Evolutionary conservation across 2,888 invertebrate species (phyloP).

Genomic region (Schizotus pectinicornis): DNA sequence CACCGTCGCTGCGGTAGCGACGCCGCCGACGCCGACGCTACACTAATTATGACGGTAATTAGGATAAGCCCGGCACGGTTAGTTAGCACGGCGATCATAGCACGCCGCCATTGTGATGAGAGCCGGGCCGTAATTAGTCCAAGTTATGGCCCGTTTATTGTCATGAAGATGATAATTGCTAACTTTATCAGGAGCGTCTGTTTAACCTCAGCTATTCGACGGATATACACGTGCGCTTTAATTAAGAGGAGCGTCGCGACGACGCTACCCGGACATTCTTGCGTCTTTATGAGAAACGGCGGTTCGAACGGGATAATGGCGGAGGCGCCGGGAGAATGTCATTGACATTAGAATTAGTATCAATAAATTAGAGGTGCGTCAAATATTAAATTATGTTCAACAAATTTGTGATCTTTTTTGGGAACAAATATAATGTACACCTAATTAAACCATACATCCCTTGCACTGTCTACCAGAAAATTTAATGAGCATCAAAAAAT

Average conservation of each 20-base stretch:
- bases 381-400: no score
- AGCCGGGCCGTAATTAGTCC: slow-evolving; percentile 52
- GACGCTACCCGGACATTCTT: not conserved
- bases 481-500: no score
- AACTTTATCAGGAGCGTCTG: slow-evolving; percentile 50
- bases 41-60: slow-evolving; percentile 59
- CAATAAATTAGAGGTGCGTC: no score
- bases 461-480: no score
- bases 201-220: slow-evolving; percentile 42
- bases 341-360: no score
- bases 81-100: slow-evolving; percentile 48
- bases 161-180: slow-evolving; percentile 56
- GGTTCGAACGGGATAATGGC: no score
- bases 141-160: slow-evolving; percentile 56
- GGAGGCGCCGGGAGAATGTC: no score
- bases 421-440: no score
- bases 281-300: no score
- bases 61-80: slow-evolving; percentile 58
- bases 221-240: not conserved
- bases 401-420: no score
- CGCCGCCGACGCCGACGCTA: slow-evolving; percentile 42
- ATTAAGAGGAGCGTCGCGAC: not conserved
- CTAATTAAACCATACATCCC: no score
- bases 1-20: slow-evolving; percentile 46
- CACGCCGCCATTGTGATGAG: slow-evolving; percentile 44